A percentile compares a stretch with the other conserved stretches of the same genome.
Conservation (phyloP, 2,113 vertebrate genomes). For the Donacobius atricapilla region DNA sequence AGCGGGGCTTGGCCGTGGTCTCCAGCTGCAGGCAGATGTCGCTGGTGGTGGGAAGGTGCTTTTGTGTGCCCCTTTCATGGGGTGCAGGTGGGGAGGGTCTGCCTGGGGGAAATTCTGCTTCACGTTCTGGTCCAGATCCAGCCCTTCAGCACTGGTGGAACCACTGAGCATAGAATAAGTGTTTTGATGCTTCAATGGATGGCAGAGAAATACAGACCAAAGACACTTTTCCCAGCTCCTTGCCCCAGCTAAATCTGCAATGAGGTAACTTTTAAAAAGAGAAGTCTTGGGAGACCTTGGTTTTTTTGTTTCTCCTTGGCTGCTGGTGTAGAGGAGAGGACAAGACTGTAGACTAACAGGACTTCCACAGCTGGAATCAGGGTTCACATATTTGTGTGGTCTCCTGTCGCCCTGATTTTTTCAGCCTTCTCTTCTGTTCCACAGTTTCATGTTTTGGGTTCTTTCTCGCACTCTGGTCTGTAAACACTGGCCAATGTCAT, state of each 20-base stretch:
- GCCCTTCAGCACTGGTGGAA: accelerated
- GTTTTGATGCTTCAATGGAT: neutral
- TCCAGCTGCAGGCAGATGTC: neutral
- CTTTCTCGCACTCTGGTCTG: too few relatives aligned
- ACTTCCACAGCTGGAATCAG: neutral
- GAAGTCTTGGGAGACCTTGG: neutral
- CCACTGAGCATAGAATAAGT: accelerated
- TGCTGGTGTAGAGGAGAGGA: neutral
- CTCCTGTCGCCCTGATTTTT: too few relatives aligned
- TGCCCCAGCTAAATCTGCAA: neutral
- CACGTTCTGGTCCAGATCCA: neutral
- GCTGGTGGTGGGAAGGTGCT: neutral
- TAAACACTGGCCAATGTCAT: too few relatives aligned
- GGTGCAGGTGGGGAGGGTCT: neutral
- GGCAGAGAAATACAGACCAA: neutral
- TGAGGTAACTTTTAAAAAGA: neutral
- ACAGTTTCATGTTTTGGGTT: too few relatives aligned
- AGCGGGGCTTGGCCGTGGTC: neutral
- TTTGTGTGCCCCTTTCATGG: accelerated
- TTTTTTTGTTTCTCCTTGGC: neutral
- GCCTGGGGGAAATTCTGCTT: neutral
- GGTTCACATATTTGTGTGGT: neutral
- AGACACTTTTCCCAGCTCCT: neutral
- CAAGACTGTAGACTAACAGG: neutral
- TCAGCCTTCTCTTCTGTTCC: too few relatives aligned